phyloP scores from a whole-genome alignment of 1,140 invertebrate species.

The Mactra quadrangularis region DNA sequence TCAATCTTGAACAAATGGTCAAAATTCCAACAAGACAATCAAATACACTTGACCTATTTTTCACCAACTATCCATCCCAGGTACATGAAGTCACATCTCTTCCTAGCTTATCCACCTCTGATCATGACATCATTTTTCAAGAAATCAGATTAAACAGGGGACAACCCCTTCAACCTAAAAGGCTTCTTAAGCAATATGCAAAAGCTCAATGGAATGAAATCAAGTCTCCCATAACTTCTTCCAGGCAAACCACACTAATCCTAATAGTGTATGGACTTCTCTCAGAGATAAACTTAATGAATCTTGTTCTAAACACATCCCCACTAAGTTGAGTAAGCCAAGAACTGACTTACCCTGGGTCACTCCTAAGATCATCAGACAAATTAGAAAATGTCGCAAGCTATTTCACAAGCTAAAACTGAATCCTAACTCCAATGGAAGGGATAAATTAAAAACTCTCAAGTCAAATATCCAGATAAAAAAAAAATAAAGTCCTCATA shows the following conservation, averaged over 20 bases:
- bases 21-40: slow-evolving; percentile 35
- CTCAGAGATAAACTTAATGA: no score
- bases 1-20: slow-evolving; percentile 41
- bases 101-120: slow-evolving; percentile 27
- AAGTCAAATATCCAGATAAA: background rate
- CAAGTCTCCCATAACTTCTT: no score
- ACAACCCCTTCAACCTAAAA: slow-evolving; percentile 1
- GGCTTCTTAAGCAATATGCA: background rate
- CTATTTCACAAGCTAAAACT: background rate
- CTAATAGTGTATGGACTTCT: no score
- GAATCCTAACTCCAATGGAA: background rate
- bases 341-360: slow-evolving; percentile 11
- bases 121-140: slow-evolving; percentile 50
- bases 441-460: background rate
- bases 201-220: slow-evolving; percentile 11
- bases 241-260: no score
- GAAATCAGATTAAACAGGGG: slow-evolving; percentile 31
- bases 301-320: no score
- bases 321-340: background rate
- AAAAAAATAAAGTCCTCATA: background rate
- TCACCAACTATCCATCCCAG: slow-evolving; percentile 16
- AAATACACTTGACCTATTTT: slow-evolving; percentile 25
- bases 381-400: background rate
- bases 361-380: slow-evolving; percentile 21
- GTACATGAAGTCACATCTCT: slow-evolving; percentile 5